Base-by-base conservation (phyloP, 2,888 invertebrate genomes). In the Bibio marci region DNA sequence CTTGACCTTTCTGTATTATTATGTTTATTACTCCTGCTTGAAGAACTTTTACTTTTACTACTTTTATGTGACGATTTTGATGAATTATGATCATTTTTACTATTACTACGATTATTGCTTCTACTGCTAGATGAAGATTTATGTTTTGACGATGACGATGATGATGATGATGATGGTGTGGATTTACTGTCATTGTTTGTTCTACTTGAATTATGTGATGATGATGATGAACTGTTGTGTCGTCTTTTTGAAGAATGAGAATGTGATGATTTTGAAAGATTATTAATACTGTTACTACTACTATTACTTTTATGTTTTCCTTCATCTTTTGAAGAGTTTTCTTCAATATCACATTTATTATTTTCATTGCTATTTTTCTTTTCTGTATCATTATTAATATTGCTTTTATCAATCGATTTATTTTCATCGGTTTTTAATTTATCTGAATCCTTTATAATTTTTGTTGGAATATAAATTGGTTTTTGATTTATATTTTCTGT, bases 1-100 rank as follows among this genome's bases (percentile, higher is more conserved):
- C 49, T 47, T 42, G 47, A 49, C 45, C 48, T 45, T 41, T 46
- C 41, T 26, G 43, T 41, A 43, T 37, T 38, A 50, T 45, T 45
- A 53, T 55, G 25, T 56, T 50, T 45, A 50, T 54, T 28, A 13
- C 11, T 28, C 5, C 17, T 28, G 46, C 47, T 35, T 35, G 45
- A 38, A 8, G 25, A 13, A 17, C 17, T 18, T 17, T 13, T 33
- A 33, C 22, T 19, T 13, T 36, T 18, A 25, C 17, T 35, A 7
- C 30, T 25, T 32, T 38, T 39, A 30, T 36, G 35, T 18, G 35
- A 38, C 15, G 40, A 41, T 37, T 39, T 28, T 11, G 25, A 32
- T 14, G 30, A 27, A 17, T n/a, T 41, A 40, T 37, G 22, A 42
- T 14, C 17, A 10, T 31, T 8, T n/a, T 5, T 31, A 30, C 12